Conservation (phyloP, 1,140 invertebrate genomes). For the Stenopsyche tienmushanensis region DNA sequence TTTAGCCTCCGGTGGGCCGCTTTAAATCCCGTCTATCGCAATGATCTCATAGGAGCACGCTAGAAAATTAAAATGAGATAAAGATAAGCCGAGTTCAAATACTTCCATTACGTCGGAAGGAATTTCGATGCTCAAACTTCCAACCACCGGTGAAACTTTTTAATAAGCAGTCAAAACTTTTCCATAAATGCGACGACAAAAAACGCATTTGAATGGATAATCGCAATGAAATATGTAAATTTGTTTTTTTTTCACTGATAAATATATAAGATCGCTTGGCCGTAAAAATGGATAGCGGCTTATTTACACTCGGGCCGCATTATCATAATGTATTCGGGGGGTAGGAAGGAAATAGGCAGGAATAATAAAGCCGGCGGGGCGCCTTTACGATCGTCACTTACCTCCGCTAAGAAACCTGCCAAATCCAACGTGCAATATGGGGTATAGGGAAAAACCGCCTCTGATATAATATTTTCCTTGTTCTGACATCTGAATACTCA, state of each 20-base stretch:
- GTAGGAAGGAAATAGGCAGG: slow-evolving; percentile 25
- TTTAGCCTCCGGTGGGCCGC: too few relatives aligned
- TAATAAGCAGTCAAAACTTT: slow-evolving; percentile 35
- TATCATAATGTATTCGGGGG: slow-evolving; percentile 30
- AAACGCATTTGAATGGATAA: slow-evolving; percentile 38
- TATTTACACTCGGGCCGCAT: slow-evolving; percentile 35
- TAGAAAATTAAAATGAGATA: too few relatives aligned
- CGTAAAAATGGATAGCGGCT: slow-evolving; percentile 26
- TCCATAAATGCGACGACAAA: slow-evolving; percentile 3
- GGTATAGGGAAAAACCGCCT: neutral
- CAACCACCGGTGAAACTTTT: slow-evolving; percentile 26
- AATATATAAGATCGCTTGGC: slow-evolving; percentile 13
- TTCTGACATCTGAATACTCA: neutral
- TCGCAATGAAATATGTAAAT: slow-evolving; percentile 40
- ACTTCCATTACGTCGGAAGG: too few relatives aligned
- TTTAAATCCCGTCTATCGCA: too few relatives aligned
- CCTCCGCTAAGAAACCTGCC: slow-evolving; percentile 23
- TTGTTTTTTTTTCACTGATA: slow-evolving; percentile 18
- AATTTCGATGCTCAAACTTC: neutral
- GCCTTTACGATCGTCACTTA: slow-evolving; percentile 38
- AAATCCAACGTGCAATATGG: slow-evolving; percentile 16
- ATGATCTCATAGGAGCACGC: too few relatives aligned
- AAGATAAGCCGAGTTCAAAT: too few relatives aligned
- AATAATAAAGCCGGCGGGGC: slow-evolving; percentile 35
- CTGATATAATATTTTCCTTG: slow-evolving; percentile 16